Conservation (phyloP, 1,140 invertebrate genomes). For the Neodiprion pinetum region DNA sequence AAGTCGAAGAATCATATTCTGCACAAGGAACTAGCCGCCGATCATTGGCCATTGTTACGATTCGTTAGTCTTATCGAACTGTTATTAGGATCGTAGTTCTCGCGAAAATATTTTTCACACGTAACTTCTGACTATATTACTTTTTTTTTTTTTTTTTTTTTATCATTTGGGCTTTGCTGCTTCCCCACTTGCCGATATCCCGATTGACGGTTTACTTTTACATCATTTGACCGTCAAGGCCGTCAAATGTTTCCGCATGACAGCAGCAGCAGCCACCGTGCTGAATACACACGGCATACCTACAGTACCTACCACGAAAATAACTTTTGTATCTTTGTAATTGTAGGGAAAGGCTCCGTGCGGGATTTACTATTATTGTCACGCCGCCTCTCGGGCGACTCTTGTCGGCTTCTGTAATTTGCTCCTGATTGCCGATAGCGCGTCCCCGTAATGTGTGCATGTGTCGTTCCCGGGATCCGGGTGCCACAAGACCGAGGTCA, state of each 20-base stretch:
- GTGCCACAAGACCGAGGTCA: not conserved
- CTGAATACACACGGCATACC: not conserved
- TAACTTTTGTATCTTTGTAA: not conserved
- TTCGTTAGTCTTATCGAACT: not conserved
- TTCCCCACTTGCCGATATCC: no score
- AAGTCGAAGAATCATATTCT: not conserved
- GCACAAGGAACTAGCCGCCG: not conserved
- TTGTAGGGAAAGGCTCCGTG: not conserved
- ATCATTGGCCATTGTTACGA: not conserved
- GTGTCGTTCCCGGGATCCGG: not conserved
- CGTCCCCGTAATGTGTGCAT: no score
- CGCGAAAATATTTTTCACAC: not conserved
- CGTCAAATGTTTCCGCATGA: slow-evolving; percentile 10
- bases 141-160: not conserved
- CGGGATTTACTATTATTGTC: no score
- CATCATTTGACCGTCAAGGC: slow-evolving; percentile 11
- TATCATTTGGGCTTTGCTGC: not conserved
- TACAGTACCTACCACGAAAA: not conserved
- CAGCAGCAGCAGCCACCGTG: slow-evolving; percentile 3
- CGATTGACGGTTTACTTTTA: slow-evolving; percentile 4
- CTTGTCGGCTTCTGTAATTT: no score
- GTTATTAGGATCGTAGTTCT: not conserved
- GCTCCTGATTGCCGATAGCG: no score
- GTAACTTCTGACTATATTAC: not conserved
- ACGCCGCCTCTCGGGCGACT: no score